Evolutionary conservation across 1,140 invertebrate genomes (phyloP).

Genomic region (Bombus superbus): DNA sequence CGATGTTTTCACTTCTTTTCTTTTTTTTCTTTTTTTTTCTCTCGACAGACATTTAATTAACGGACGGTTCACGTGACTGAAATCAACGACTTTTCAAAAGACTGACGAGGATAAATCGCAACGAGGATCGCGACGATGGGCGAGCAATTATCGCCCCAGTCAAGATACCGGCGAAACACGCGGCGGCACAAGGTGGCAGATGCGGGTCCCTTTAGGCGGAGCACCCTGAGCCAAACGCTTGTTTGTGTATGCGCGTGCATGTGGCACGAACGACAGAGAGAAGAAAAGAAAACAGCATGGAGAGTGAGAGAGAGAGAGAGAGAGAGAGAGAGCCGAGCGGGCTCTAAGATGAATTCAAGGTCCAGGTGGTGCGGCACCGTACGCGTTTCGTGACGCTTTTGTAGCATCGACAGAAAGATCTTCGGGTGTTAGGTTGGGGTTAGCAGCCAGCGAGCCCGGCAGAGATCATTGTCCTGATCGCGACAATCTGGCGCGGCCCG

Average conservation of each 20-base stretch:
- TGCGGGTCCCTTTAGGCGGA: conserved; percentile 51
- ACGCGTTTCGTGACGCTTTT: conserved; percentile 47
- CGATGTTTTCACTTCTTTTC: neutral
- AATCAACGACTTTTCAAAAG: conserved; percentile 19
- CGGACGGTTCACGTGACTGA: too few relatives aligned
- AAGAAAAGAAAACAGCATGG: neutral
- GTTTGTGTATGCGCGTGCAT: neutral
- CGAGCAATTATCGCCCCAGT: conserved; percentile 59
- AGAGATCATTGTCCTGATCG: conserved; percentile 65
- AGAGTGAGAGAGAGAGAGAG: neutral
- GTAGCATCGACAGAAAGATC: conserved; percentile 52
- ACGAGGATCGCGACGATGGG: conserved; percentile 30
- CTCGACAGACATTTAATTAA: conserved; percentile 31
- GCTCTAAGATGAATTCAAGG: conserved; percentile 49
- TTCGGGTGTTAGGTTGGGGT: conserved; percentile 10
- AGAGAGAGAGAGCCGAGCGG: neutral
- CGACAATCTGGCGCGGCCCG: conserved; percentile 57
- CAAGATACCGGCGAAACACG: conserved; percentile 40
- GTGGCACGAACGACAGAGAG: conserved; percentile 12
- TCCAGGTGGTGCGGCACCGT: conserved; percentile 33
- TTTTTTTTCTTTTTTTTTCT: neutral
- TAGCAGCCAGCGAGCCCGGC: conserved; percentile 23
- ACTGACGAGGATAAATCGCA: conserved; percentile 49
- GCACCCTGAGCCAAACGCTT: neutral
- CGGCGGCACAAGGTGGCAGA: conserved; percentile 64